Conservation (phyloP, 2,113 vertebrate genomes). For the Aptenodytes forsteri region DNA sequence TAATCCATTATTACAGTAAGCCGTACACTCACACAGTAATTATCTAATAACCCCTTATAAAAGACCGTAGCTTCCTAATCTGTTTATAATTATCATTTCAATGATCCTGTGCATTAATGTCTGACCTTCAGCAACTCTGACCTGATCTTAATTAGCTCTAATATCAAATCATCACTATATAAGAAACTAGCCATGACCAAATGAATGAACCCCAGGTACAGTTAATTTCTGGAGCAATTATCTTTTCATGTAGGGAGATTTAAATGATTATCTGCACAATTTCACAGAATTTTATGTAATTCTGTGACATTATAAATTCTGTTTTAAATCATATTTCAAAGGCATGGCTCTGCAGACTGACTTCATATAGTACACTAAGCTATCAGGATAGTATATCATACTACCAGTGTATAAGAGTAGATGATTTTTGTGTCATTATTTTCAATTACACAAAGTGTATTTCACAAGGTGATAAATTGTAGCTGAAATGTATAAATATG, state of each 20-base stretch:
- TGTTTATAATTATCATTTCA: conserved; percentile 99
- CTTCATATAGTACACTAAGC: conserved; percentile 64
- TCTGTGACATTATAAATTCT: conserved; percentile 86
- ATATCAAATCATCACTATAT: conserved; percentile 95
- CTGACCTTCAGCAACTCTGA: conserved; percentile 99
- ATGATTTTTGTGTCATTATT: conserved; percentile 58
- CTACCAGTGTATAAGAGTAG: background rate
- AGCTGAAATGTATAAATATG: conserved; percentile 14
- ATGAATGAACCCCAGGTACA: conserved; percentile 99
- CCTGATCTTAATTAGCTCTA: conserved; percentile 98
- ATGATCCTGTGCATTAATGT: conserved; percentile 96
- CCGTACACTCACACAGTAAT: conserved; percentile 89
- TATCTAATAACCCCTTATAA: conserved; percentile 95
- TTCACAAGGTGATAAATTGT: conserved; percentile 32
- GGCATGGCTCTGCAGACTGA: conserved; percentile 61
- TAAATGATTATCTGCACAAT: conserved; percentile 99
- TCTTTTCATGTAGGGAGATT: conserved; percentile 99
- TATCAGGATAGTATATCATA: conserved; percentile 34
- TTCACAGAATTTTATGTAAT: conserved; percentile 97
- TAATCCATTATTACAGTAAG: conserved; percentile 95
- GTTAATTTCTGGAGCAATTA: conserved; percentile 99
- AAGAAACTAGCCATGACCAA: conserved; percentile 99
- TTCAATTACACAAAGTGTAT: conserved; percentile 64
- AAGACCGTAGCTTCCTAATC: conserved; percentile 99
- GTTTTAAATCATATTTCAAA: conserved; percentile 91